Evolutionary conservation across 2,888 invertebrate species (phyloP).

Genomic region (Ischnura elegans): DNA sequence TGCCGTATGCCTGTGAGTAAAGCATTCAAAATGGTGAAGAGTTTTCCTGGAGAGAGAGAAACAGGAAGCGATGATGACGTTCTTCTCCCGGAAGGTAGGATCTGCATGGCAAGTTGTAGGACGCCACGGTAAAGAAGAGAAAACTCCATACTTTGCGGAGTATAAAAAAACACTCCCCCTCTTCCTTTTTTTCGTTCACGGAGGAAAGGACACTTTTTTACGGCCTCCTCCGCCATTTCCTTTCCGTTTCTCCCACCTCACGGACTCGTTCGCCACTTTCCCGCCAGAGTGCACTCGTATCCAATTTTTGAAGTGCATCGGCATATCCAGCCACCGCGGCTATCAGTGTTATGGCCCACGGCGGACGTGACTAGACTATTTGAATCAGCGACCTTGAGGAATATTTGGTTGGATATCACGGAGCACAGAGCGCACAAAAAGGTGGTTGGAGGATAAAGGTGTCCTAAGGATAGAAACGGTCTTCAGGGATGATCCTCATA

Average conservation of each 20-base stretch:
- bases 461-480: neutral
- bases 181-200: no score
- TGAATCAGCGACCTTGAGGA: neutral
- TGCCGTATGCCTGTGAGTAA: no score
- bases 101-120: no score
- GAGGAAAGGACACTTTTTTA: no score
- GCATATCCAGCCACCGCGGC: conserved; percentile 6
- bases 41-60: no score
- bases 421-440: neutral
- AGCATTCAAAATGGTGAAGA: no score
- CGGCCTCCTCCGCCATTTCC: neutral
- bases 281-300: conserved; percentile 43
- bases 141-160: no score
- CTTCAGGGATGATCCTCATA: no score
- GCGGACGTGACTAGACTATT: conserved; percentile 19
- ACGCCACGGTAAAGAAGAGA: no score
- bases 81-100: no score
- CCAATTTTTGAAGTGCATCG: conserved; percentile 59
- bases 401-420: conserved; percentile 1
- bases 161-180: no score
- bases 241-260: neutral
- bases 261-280: neutral
- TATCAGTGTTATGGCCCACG: conserved; percentile 48
- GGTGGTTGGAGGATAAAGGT: neutral
- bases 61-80: no score